Base-by-base conservation (phyloP, 53 echinoderm and acorn worm genomes). In the Holothuria scabra region DNA sequence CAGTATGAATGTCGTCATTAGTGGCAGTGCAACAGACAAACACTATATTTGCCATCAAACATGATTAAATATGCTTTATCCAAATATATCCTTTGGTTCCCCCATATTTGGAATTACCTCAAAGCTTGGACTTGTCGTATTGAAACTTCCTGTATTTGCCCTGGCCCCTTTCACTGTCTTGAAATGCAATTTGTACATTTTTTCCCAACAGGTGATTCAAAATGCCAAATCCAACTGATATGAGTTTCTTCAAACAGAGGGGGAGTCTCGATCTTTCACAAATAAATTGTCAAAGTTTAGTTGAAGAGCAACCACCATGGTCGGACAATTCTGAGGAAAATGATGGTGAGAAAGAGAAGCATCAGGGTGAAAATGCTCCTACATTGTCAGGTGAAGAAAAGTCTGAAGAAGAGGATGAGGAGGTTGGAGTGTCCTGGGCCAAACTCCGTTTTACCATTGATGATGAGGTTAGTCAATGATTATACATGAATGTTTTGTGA, bases 391-490 rank as follows among this genome's bases (percentile, higher is more conserved):
- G 48, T 23, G 25, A 24, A 8, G 12, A 6, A 19, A 24, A 19
- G 31, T 25, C 19, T 7, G 72, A 44, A 13, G 44, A 44, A 19
- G 25, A 25, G 24, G 46, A 72, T 11, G 72, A 72, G 49, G 72
- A 23, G 20, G 49, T 46, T 46, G 72, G 72, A 4, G 72, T 72
- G 9, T 72, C 72, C 24, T 72, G 72, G 72, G 72, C 72, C 44
- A 72, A 72, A 38, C 72, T 72, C 20, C 24, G 48, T 12, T 72
- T 44, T 10, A 44, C 72, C 48, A 26, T 72, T 21, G 72, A 72
- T 72, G 72, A 72, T 44, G 72, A 44, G 72, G 72, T 72, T 9
- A 44, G 72, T 25, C 3, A 28, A 48, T 46, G 31, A 65, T 29
- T 24, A 16, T 28, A 65, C 5, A 18, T 44, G 44, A 7, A 44